Evolutionary conservation across 2,888 invertebrate genomes (phyloP).

Genomic region (Eudemis profundana): DNA sequence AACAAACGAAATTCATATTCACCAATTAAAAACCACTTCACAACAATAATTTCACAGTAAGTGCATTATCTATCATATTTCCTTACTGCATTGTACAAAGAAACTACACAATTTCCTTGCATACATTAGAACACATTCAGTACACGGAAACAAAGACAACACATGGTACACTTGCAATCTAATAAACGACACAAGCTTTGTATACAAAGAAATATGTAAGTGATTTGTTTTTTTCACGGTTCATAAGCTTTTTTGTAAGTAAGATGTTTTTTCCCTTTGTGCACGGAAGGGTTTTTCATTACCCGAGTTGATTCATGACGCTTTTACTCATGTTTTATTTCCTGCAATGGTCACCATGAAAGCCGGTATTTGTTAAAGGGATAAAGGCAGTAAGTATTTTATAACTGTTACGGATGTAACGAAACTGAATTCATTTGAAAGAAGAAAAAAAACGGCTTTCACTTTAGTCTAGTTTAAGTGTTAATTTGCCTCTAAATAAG

Average conservation of each 20-base stretch:
- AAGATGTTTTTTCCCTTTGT: background rate
- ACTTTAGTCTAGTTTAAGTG: too few species aligned
- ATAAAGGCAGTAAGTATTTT: background rate
- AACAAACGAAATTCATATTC: too few species aligned
- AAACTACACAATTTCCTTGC: background rate
- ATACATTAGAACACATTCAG: background rate
- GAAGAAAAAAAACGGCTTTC: too few species aligned
- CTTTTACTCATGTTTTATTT: conserved; percentile 17
- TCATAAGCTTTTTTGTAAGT: background rate
- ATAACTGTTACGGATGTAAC: too few species aligned
- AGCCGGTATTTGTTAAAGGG: background rate
- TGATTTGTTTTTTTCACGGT: background rate
- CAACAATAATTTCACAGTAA: too few species aligned
- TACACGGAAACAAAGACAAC: background rate
- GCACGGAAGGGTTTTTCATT: conserved; percentile 7
- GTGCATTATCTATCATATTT: too few species aligned
- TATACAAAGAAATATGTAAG: background rate
- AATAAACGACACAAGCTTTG: background rate
- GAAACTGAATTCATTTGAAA: too few species aligned
- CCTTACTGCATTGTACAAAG: background rate
- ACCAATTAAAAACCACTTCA: too few species aligned
- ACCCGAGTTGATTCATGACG: conserved; percentile 13
- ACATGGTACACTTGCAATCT: background rate
- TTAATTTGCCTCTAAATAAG: too few species aligned
- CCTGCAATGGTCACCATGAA: background rate